Evolutionary conservation across 2,113 vertebrate species (phyloP).

Genomic region (Ceyx cyanopectus): DNA sequence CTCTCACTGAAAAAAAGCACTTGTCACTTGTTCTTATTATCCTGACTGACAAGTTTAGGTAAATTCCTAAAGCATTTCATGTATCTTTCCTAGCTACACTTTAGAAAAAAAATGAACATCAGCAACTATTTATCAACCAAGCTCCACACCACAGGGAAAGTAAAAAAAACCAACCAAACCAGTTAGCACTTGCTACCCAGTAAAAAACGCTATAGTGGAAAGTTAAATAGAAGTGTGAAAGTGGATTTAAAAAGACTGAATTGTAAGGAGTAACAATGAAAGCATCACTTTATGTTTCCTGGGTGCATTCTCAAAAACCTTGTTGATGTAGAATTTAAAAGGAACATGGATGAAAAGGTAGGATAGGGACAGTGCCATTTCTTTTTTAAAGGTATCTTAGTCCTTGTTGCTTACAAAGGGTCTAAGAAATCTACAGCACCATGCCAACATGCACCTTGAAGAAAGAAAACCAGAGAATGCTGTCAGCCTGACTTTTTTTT

Average conservation of each 20-base stretch:
- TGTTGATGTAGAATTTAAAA: neutral
- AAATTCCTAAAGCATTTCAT: neutral
- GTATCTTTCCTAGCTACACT: neutral
- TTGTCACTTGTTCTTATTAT: no score
- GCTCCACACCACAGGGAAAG: neutral
- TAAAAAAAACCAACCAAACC: neutral
- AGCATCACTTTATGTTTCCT: neutral
- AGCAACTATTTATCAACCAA: neutral
- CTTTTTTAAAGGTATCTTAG: neutral
- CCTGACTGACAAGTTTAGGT: neutral
- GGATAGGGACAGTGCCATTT: neutral
- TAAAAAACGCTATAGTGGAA: neutral
- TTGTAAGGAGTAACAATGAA: neutral
- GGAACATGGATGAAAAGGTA: neutral
- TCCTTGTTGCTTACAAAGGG: neutral
- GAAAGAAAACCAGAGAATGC: neutral
- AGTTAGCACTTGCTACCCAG: neutral
- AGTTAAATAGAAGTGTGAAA: neutral
- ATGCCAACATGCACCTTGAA: neutral
- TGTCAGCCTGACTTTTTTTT: neutral
- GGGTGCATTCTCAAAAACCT: neutral
- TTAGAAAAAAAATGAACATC: neutral
- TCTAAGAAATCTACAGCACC: neutral
- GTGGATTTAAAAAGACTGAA: neutral
- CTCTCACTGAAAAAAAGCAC: slow-evolving; percentile 73